Base-by-base conservation (phyloP, 2,113 vertebrate species). In the Toxotes jaculatrix region DNA sequence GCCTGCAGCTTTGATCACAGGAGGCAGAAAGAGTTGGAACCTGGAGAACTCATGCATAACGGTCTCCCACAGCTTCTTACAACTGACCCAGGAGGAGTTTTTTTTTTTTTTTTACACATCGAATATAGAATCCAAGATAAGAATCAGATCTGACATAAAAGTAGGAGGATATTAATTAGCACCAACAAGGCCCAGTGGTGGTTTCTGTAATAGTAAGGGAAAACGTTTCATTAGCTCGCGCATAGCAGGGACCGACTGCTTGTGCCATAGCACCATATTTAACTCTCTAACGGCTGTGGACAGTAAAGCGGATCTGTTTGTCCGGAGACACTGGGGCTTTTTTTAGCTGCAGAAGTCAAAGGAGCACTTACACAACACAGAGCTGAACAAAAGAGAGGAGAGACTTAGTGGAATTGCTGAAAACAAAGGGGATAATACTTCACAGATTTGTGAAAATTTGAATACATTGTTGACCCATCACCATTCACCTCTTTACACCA, bases 81-180 rank as follows among this genome's bases (percentile, higher is more conserved):
- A 72, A 55, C 32, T 21, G 53, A 82, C 65, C 73, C 79, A 38
- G n/a, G 83, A 80, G 82, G 31, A 40, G 74, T 60, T 64, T 23
- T 47, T 80, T 61, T 49, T 77, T 77, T 60, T 64, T 23, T 47
- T 80, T 61, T 49, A 60, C 45, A 42, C 9, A 12, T 60, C 21
- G 1, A 19, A 74, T 64, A 51, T 53, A 32, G 45, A 85, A 78
- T 84, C 53, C 53, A 56, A 74, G 53, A 88, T 51, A 77, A 70
- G 76, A 87, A 85, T 88, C 68, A 59, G 75, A 80, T 64, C 23
- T 82, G 70, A 87, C 80, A 82, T 72, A 72, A 87, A 91, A 82
- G 77, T 77, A 71, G 74, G 62, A 82, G 62, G 56, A 81, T 86
- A 63, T 87, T 90, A 82, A 92, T 91, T 86, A 84, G 64, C 72